phyloP scores from a whole-genome alignment of 2,797 vertebrate genomes.

The Clarias laeviceps region DNA sequence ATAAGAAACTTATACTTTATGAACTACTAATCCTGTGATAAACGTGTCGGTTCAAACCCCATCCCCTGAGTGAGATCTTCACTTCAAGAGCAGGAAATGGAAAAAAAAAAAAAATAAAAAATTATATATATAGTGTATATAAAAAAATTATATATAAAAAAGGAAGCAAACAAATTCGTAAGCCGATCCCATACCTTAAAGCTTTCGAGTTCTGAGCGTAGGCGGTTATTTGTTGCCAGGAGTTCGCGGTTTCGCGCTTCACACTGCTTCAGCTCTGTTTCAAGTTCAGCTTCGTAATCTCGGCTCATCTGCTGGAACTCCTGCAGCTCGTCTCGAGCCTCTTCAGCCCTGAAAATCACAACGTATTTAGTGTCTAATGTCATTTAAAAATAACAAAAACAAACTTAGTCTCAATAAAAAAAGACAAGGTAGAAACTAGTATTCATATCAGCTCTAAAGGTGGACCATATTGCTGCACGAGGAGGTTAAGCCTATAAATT shows the following conservation, averaged over 20 bases:
- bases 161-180: too few relatives aligned
- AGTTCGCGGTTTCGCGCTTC: slow-evolving; percentile 91
- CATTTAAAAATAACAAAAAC: neutral
- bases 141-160: too few relatives aligned
- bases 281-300: slow-evolving; percentile 95
- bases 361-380: neutral
- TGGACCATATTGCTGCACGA: too few relatives aligned
- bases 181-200: slow-evolving; percentile 79
- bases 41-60: neutral
- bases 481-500: too few relatives aligned
- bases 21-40: neutral
- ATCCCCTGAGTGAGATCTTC: neutral
- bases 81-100: neutral
- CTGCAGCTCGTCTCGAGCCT: slow-evolving; percentile 85
- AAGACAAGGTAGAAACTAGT: neutral
- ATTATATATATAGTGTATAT: too few relatives aligned
- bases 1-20: neutral
- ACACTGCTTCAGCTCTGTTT: slow-evolving; percentile 88
- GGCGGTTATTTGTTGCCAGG: slow-evolving; percentile 83
- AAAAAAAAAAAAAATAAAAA: too few relatives aligned
- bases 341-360: slow-evolving; percentile 77
- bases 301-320: slow-evolving; percentile 97
- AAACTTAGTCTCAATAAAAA: neutral
- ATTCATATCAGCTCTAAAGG: neutral
- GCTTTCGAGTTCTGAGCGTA: slow-evolving; percentile 86